Evolutionary conservation across 2,113 vertebrate genomes (phyloP), one percentile per base, ranked within the genome.

Genomic region (Zosterops pallidus): DNA sequence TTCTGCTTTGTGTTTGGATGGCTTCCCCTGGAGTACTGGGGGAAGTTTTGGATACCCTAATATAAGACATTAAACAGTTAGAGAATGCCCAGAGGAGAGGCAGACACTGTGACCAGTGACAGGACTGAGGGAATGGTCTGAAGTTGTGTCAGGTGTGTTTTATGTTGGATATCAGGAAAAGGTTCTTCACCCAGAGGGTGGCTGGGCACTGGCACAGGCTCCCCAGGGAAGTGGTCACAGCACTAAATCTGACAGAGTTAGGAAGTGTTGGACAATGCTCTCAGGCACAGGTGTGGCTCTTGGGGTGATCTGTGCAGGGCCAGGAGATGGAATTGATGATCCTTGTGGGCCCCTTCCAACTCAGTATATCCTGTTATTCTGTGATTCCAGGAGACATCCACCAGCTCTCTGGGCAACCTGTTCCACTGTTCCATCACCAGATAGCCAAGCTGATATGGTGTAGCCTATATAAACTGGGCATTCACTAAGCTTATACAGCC

Each of bases 191-290:
- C 35, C 57, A 63, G 33, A 33, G 14, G 6, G n/a, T 23, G 5
- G 0, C 1, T 28, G 12, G 14, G 9, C 50, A n/a, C 29, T 16
- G 35, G 29, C 8, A 12, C 15, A 65, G n/a, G 22, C 12, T 39
- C 24, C 19, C 9, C 10, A 41, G 42, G 29, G 25, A 0, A n/a
- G 29, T n/a, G 41, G 9, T 41, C n/a, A 56, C 42, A 47, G 69
- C n/a, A 35, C 3, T 6, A 65, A 65, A 9, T 12, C 35, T 56
- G 59, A 41, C 14, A 47, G 49, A 84, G 28, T 10, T 28, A 28
- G 6, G n/a, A 47, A 28, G 19, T 0, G 0, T 29, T 56, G 59
- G 20, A 65, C 12, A 57, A 9, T 20, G 29, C 19, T 20, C 5
- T 41, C 3, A 4, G 28, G 14, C 22, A 39, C 19, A 23, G 19